phyloP scores from a whole-genome alignment of 2,797 vertebrate genomes.

The Myotis myotis region DNA sequence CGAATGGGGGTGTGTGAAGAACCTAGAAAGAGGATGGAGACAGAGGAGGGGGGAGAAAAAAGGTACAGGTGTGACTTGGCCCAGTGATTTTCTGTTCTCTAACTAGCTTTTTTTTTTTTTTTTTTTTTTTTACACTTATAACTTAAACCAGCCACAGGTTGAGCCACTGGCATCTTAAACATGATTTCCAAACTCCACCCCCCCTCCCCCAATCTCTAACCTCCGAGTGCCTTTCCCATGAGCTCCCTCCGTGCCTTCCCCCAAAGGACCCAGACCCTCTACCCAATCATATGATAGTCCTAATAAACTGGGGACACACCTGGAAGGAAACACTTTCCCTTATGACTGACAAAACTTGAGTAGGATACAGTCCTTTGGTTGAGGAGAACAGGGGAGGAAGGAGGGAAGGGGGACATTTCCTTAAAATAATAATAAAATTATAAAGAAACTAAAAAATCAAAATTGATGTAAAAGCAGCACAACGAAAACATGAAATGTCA shows the following conservation, averaged over 20 bases:
- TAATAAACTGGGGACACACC: conserved; percentile 69
- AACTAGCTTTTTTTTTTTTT: conserved; percentile 49
- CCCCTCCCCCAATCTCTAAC: conserved; percentile 37
- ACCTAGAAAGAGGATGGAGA: conserved; percentile 87
- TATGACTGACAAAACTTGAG: conserved; percentile 67
- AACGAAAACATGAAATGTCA: conserved; percentile 81
- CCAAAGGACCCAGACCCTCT: conserved; percentile 23
- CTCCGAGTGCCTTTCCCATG: conserved; percentile 15
- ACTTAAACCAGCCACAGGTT: conserved; percentile 64
- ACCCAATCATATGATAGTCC: conserved; percentile 18
- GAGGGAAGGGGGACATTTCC: conserved; percentile 54
- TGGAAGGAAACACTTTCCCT: conserved; percentile 70
- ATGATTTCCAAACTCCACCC: conserved; percentile 12
- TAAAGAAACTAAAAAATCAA: conserved; percentile 79
- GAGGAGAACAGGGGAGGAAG: conserved; percentile 65
- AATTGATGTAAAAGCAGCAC: conserved; percentile 80
- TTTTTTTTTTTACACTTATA: conserved; percentile 15
- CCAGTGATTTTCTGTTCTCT: conserved; percentile 76
- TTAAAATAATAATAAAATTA: conserved; percentile 76
- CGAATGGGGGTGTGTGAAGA: conserved; percentile 86
- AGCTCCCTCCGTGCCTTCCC: conserved; percentile 1
- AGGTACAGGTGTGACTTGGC: conserved; percentile 86
- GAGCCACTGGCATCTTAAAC: conserved; percentile 64
- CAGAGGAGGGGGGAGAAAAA: conserved; percentile 83
- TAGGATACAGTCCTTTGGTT: conserved; percentile 70